Percentiles rank a stretch among this genome's conserved stretches.
These are phyloP conservation scores for Heteropelma amictum DNA, from an alignment of 2,888 invertebrate genomes.

Conservation along the genomic window DNA sequence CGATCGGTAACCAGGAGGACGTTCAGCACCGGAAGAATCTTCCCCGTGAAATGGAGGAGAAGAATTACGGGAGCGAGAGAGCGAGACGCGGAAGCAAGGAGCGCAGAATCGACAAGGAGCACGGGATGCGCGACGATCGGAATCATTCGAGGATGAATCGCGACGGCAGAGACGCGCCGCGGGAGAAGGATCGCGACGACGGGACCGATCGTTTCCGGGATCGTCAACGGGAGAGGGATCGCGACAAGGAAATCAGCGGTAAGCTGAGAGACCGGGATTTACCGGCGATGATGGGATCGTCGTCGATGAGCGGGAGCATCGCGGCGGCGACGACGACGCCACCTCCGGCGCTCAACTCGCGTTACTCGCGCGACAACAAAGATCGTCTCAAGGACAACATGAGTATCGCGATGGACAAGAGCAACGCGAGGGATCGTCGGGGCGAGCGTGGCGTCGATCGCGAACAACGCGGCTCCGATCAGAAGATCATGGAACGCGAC, in stretches of 20 bases:
- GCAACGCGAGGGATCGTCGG: conserved; percentile 65
- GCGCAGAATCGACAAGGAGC: conserved; percentile 70
- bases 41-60: conserved; percentile 71
- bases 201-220: conserved; percentile 84
- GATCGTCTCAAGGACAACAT: conserved; percentile 62
- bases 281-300: conserved; percentile 27
- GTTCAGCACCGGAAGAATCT: conserved; percentile 73
- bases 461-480: conserved; percentile 59
- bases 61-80: conserved; percentile 78
- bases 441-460: conserved; percentile 70
- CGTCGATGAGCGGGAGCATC: not conserved
- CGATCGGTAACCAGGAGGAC: conserved; percentile 72
- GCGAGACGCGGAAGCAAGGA: conserved; percentile 78
- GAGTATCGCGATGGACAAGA: conserved; percentile 61
- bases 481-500: conserved; percentile 62
- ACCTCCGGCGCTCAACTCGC: conserved; percentile 56
- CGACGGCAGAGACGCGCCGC: conserved; percentile 60
- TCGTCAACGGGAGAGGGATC: conserved; percentile 79
- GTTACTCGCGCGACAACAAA: conserved; percentile 67
- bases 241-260: conserved; percentile 63
- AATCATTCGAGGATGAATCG: conserved; percentile 63
- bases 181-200: conserved; percentile 78
- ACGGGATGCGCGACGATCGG: conserved; percentile 65
- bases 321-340: conserved; percentile 41
- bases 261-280: conserved; percentile 70